A percentile compares a stretch with the other conserved stretches of the same genome.
Conservation (phyloP, 2,888 invertebrate species). For the Cremastinae sp. region DNA sequence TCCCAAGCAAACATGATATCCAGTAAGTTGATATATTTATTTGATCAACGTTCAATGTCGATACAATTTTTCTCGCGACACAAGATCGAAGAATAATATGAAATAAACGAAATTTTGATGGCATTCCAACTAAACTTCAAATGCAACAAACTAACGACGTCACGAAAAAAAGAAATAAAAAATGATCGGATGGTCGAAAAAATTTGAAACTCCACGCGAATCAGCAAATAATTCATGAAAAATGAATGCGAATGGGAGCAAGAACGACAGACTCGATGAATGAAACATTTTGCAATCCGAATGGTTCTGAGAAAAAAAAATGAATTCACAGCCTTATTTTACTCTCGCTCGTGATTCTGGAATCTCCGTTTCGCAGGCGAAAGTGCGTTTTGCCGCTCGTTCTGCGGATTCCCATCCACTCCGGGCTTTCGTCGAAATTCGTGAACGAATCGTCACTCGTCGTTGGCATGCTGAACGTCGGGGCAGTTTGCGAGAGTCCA, state of each 20-base stretch:
- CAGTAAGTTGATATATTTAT: constrained; percentile 45
- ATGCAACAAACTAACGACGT: too few species aligned
- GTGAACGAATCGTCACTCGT: constrained; percentile 58
- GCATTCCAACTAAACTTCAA: neutral
- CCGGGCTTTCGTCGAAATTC: constrained; percentile 55
- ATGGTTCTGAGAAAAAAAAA: constrained; percentile 3
- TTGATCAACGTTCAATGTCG: constrained; percentile 22
- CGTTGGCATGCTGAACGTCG: constrained; percentile 54
- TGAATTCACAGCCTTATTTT: constrained; percentile 25
- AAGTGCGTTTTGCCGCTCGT: constrained; percentile 59
- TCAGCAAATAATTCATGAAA: too few species aligned
- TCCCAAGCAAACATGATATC: constrained; percentile 45
- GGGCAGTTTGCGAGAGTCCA: constrained; percentile 41
- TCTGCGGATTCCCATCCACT: constrained; percentile 66
- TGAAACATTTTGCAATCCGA: neutral
- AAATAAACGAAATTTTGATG: neutral
- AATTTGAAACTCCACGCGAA: too few species aligned
- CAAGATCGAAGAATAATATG: neutral
- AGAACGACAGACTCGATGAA: neutral
- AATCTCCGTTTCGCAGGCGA: constrained; percentile 49
- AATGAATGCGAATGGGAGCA: neutral
- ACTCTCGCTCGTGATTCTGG: constrained; percentile 27
- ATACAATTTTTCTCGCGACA: constrained; percentile 33
- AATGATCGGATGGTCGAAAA: neutral
- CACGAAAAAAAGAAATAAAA: neutral